These are phyloP conservation scores for Chrysina gloriosa DNA, from an alignment of 2,888 invertebrate genomes.

Conservation along the genomic window DNA sequence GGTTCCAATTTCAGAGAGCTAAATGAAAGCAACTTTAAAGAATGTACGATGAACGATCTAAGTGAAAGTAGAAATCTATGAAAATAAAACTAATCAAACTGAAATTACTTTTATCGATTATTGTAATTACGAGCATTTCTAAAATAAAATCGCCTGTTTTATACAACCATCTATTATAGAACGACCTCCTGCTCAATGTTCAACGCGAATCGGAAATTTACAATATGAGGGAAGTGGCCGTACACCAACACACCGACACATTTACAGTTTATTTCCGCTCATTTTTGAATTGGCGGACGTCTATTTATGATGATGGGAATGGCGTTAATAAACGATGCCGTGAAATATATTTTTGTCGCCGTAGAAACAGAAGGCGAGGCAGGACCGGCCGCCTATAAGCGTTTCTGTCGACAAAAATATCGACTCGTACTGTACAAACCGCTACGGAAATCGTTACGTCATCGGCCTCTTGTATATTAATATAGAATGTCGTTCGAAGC, in stretches of 20 bases:
- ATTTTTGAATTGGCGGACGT: constrained; percentile 28
- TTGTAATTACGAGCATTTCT: too few relatives aligned
- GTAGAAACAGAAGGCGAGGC: constrained; percentile 2
- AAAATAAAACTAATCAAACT: too few relatives aligned
- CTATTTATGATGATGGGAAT: constrained; percentile 13
- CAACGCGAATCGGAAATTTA: constrained; percentile 3
- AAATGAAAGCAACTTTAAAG: too few relatives aligned
- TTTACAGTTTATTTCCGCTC: constrained; percentile 36
- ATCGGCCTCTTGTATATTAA: constrained; percentile 29
- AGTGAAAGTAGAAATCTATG: too few relatives aligned
- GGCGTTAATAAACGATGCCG: neutral
- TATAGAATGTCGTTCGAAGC: constrained; percentile 9
- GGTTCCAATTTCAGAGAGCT: too few relatives aligned
- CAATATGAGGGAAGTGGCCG: neutral
- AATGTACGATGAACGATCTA: too few relatives aligned
- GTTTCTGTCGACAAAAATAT: constrained; percentile 29
- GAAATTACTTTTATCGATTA: too few relatives aligned
- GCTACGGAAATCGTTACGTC: constrained; percentile 31
- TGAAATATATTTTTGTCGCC: constrained; percentile 27
- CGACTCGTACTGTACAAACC: constrained; percentile 6
- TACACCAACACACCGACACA: neutral
- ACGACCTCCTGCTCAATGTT: neutral
- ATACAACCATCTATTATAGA: neutral
- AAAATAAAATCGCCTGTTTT: neutral
- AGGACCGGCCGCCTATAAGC: neutral